Evolutionary conservation across 2,888 invertebrate genomes (phyloP).

Genomic region (Ypsolopha sequella): DNA sequence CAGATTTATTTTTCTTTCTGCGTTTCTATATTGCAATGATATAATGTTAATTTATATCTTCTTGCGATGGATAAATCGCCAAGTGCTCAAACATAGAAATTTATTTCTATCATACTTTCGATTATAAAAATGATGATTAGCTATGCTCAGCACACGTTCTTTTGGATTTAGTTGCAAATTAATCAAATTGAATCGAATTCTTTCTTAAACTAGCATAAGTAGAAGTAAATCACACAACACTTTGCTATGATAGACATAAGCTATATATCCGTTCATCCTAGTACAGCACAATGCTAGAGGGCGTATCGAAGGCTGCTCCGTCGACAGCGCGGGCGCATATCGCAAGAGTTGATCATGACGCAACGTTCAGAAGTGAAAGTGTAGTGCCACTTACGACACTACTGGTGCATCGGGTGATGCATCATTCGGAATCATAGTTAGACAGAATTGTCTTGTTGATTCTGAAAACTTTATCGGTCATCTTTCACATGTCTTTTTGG

Average conservation of each 20-base stretch:
- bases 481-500: no score
- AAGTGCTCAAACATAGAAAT: no score
- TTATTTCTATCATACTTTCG: no score
- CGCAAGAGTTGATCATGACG: conserved; percentile 22
- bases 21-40: no score
- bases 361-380: conserved; percentile 57
- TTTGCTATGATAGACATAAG: neutral
- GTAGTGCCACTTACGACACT: conserved; percentile 45
- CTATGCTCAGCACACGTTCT: neutral
- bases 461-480: no score
- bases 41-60: no score
- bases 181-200: neutral
- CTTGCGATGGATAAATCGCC: no score
- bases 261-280: no score
- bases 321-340: neutral
- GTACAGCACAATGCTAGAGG: neutral
- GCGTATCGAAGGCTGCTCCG: neutral
- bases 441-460: neutral
- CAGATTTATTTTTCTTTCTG: no score
- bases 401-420: conserved; percentile 58
- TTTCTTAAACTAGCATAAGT: neutral
- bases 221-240: neutral
- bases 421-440: conserved; percentile 17
- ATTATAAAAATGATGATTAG: neutral
- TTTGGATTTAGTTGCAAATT: neutral